phyloP scores from a whole-genome alignment of 2,797 vertebrate genomes.

The Cossypha dichroa region DNA sequence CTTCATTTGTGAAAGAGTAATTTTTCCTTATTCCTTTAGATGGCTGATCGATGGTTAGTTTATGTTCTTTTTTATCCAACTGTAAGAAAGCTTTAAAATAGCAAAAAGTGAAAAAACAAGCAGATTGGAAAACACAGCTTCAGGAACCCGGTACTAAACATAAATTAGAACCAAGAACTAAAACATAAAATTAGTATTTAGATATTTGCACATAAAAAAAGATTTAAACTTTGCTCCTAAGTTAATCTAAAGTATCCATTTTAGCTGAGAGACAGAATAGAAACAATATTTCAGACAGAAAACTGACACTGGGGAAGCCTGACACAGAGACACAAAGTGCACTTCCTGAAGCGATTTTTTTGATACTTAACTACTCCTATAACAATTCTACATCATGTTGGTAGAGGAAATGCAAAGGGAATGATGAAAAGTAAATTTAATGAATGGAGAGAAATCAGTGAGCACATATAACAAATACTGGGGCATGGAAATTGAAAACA shows the following conservation, averaged over 20 bases:
- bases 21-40: constrained; percentile 81
- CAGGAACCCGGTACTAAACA: neutral
- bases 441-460: neutral
- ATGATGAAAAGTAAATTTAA: neutral
- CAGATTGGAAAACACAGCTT: neutral
- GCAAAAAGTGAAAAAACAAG: neutral
- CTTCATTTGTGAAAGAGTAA: constrained; percentile 88
- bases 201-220: neutral
- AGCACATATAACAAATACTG: neutral
- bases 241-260: neutral
- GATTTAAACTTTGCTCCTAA: neutral
- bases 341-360: neutral
- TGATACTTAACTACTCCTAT: neutral
- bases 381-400: neutral
- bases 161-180: neutral
- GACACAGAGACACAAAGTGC: neutral
- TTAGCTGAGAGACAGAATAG: neutral
- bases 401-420: neutral
- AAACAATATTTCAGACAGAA: neutral
- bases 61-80: constrained; percentile 77
- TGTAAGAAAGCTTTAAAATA: constrained; percentile 78
- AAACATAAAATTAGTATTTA: neutral
- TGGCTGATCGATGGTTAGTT: constrained; percentile 69
- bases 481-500: neutral
- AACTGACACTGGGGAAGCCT: neutral